phyloP scores from a whole-genome alignment of 2,888 invertebrate species.

The Mechanitis messenoides region DNA sequence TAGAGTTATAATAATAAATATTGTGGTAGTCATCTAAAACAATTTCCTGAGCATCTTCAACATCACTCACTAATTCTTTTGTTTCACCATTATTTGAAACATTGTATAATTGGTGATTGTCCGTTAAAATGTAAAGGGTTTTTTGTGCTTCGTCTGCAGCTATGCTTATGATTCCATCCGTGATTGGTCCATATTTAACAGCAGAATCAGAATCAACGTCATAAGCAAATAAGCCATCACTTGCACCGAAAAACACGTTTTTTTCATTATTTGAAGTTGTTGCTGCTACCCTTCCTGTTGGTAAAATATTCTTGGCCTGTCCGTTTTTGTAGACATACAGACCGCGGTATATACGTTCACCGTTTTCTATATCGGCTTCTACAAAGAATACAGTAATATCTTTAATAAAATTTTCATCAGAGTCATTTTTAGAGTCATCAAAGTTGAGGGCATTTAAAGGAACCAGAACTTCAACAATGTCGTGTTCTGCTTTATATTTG shows the following conservation, averaged over 20 bases:
- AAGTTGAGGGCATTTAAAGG: constrained; percentile 29
- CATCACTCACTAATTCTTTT: constrained; percentile 42
- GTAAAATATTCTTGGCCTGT: constrained; percentile 39
- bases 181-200: constrained; percentile 33
- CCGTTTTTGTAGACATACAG: constrained; percentile 37
- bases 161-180: constrained; percentile 35
- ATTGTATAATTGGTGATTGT: constrained; percentile 47
- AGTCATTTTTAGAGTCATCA: constrained; percentile 17
- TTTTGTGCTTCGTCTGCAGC: constrained; percentile 32
- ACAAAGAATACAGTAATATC: constrained; percentile 28
- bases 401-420: constrained; percentile 12
- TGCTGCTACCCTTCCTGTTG: constrained; percentile 41
- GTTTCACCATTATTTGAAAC: constrained; percentile 49
- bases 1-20: constrained; percentile 45
- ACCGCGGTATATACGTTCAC: constrained; percentile 35
- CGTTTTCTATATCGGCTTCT: constrained; percentile 29
- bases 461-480: constrained; percentile 27
- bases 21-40: constrained; percentile 50
- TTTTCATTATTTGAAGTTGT: constrained; percentile 39
- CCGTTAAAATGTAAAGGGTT: constrained; percentile 50
- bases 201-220: constrained; percentile 30
- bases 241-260: constrained; percentile 43
- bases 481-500: constrained; percentile 23
- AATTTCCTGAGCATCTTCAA: constrained; percentile 48
- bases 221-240: constrained; percentile 47